phyloP scores from a whole-genome alignment of 2,113 vertebrate genomes.

The Vidua macroura region DNA sequence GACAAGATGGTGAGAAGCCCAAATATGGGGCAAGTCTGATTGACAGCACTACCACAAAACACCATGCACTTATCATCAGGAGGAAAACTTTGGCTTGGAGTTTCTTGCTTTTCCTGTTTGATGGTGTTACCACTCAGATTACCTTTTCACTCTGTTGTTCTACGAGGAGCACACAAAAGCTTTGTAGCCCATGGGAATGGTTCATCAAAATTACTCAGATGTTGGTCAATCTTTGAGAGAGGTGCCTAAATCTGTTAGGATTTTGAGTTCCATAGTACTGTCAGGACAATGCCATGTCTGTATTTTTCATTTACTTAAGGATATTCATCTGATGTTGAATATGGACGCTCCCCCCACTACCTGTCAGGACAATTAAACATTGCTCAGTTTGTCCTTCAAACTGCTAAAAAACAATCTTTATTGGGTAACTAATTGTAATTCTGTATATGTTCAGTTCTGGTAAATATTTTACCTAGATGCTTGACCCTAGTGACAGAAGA shows the following conservation, averaged over 20 bases:
- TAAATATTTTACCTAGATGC: neutral
- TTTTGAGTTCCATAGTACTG: neutral
- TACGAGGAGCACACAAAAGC: neutral
- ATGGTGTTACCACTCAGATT: neutral
- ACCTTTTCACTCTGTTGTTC: neutral
- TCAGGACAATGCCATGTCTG: neutral
- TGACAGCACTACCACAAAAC: neutral
- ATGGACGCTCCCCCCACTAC: rapidly evolving
- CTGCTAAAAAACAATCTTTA: neutral
- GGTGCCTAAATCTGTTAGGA: neutral
- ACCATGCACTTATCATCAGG: neutral
- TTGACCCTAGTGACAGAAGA: neutral
- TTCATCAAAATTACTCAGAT: neutral
- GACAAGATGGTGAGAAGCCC: neutral
- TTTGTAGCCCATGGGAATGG: neutral
- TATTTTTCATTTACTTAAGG: neutral
- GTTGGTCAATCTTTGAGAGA: neutral
- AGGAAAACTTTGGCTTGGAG: neutral
- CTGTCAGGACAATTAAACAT: neutral
- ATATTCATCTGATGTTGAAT: neutral
- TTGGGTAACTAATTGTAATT: neutral
- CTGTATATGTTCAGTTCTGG: neutral
- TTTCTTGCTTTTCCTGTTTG: neutral
- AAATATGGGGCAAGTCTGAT: neutral
- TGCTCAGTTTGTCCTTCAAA: neutral